Base-by-base conservation (phyloP, 2,888 invertebrate genomes). In the Megalurothrips usitatus region DNA sequence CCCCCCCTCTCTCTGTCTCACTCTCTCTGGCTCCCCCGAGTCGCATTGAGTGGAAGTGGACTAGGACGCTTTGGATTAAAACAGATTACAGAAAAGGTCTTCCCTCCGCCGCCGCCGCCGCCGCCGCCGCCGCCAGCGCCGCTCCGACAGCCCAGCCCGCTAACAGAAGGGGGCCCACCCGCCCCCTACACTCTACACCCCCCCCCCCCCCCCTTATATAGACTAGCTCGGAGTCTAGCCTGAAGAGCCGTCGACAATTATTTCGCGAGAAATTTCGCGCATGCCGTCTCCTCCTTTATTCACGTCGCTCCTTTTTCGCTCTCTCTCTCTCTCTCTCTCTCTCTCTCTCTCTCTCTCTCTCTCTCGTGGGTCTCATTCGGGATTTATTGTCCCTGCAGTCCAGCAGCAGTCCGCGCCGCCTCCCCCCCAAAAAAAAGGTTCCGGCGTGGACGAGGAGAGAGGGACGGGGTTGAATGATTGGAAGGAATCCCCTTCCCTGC, bases 81-180 rank as follows among this genome's bases (percentile, higher is more conserved):
- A 58, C 58, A 58, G 58, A 58, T 58, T 58, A 58, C 58, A 19
- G 58, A n/a, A 58, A 58, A 58, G 58, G 58, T 58, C 58, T 58
- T 58, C 58, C 14, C 58, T 58, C n/a, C 26, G 68, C 17, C 58
- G 14, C 58, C 10, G 10, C 19, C 2, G 17, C 58, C 58, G 4
- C 58, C 58, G 58, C 58, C 6, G 58, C 58, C 14, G 19, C 58
- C 58, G 58, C 58, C 6, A 17, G 3, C 6, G 34, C 34, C 6
- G 34, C 34, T 43, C 3, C 34, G 34, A 2, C 34, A 6, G 34
- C 34, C 34, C 6, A 43, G 34, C 3, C 34, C 34, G 34, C 34
- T 6, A 43, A 43, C 3, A 43, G 34, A 43, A 43, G 34, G n/a
- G n/a, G n/a, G n/a, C n/a, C n/a, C n/a, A n/a, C n/a, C n/a, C n/a